A percentile compares a stretch with the other conserved stretches of the same genome.
phyloP scores from a whole-genome alignment of 2,888 invertebrate genomes.

The Macaria notata region DNA sequence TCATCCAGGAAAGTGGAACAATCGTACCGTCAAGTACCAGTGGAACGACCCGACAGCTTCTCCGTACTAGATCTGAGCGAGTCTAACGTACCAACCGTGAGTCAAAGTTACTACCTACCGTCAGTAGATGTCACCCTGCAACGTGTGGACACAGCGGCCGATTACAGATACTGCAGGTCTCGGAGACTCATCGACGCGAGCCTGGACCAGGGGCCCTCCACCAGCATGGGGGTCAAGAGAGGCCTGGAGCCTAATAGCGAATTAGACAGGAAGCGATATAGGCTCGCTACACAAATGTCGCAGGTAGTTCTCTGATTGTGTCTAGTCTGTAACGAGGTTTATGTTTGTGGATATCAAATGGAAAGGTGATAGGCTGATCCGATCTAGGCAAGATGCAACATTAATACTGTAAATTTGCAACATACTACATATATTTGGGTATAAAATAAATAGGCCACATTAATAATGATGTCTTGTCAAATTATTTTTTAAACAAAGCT shows the following conservation, averaged over 20 bases:
- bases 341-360: conserved; percentile 22
- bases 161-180: conserved; percentile 56
- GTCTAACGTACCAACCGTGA: conserved; percentile 39
- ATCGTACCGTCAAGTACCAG: conserved; percentile 50
- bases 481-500: too few relatives aligned
- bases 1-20: conserved; percentile 47
- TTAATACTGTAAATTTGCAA: too few relatives aligned
- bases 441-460: too few relatives aligned
- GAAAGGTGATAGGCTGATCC: conserved; percentile 3
- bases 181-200: conserved; percentile 64
- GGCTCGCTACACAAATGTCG: conserved; percentile 63
- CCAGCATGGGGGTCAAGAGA: conserved; percentile 66
- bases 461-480: too few relatives aligned
- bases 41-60: conserved; percentile 36
- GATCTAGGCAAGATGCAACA: too few relatives aligned
- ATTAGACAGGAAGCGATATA: conserved; percentile 64
- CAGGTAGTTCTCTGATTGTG: conserved; percentile 70
- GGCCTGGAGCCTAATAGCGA: conserved; percentile 58
- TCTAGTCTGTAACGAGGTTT: conserved; percentile 47
- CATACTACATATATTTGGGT: too few relatives aligned
- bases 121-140: conserved; percentile 56
- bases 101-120: conserved; percentile 50
- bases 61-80: conserved; percentile 55
- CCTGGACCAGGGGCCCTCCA: conserved; percentile 53
- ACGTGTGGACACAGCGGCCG: conserved; percentile 51